Evolutionary conservation across 2,888 invertebrate genomes (phyloP).

Genomic region (Scaptomyza parva): DNA sequence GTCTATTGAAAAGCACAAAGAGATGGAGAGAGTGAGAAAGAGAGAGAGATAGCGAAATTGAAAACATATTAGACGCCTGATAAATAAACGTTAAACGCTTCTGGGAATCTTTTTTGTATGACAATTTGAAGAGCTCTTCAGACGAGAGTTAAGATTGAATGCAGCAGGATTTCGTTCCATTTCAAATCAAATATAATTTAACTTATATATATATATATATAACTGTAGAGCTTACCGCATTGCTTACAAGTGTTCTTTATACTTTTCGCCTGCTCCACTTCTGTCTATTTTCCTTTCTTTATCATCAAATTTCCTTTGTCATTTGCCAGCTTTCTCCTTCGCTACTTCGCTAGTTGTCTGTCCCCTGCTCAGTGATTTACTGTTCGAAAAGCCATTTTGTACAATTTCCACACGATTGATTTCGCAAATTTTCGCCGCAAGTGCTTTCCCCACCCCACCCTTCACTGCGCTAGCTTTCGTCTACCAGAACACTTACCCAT

Average conservation of each 20-base stretch:
- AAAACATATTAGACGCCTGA: neutral
- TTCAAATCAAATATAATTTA: neutral
- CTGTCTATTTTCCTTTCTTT: constrained; percentile 24
- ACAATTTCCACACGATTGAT: constrained; percentile 80
- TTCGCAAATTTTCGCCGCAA: constrained; percentile 78
- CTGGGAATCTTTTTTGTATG: constrained; percentile 14
- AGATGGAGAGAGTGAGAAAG: constrained; percentile 4
- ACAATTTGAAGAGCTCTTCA: neutral
- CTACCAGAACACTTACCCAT: constrained; percentile 1
- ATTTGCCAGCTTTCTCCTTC: constrained; percentile 44
- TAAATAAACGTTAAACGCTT: constrained; percentile 9
- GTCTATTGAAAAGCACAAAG: constrained; percentile 39
- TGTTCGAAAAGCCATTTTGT: constrained; percentile 74
- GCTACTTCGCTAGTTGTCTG: constrained; percentile 9
- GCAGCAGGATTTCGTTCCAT: neutral
- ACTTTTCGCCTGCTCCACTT: neutral
- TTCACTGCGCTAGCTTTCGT: no score
- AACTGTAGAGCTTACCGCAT: neutral
- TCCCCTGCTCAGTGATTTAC: constrained; percentile 59
- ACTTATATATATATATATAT: neutral
- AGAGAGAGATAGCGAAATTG: neutral
- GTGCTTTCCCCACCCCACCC: constrained; percentile 22
- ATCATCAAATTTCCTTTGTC: constrained; percentile 50
- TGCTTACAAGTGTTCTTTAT: neutral
- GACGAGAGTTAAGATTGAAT: neutral